Percentiles rank a stretch among this genome's conserved stretches.
Evolutionary conservation across 2,113 vertebrate species (phyloP).

Genomic region (Penelope pileata): DNA sequence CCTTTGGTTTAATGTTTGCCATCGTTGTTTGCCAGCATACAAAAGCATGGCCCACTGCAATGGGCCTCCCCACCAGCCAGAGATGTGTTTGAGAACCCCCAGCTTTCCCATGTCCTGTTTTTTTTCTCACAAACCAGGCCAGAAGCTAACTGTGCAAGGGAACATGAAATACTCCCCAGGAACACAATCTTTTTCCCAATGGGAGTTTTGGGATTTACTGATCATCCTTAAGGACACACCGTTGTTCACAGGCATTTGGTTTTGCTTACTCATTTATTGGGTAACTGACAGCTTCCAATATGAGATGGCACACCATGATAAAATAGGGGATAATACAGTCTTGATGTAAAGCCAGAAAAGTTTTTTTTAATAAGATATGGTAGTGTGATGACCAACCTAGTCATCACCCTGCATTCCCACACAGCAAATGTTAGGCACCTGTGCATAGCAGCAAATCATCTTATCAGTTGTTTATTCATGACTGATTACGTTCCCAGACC

Average conservation of each 20-base stretch:
- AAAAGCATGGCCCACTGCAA: background rate
- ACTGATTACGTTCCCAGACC: background rate
- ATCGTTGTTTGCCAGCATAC: background rate
- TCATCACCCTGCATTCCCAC: conserved; percentile 48
- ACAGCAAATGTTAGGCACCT: conserved; percentile 63
- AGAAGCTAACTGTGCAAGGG: background rate
- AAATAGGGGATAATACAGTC: background rate
- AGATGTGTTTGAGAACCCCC: rapidly evolving
- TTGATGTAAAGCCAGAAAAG: background rate
- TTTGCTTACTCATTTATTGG: conserved; percentile 43
- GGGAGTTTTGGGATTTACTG: background rate
- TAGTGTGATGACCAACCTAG: conserved; percentile 41
- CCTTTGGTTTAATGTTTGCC: background rate
- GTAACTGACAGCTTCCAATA: conserved; percentile 5
- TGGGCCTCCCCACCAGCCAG: rapidly evolving
- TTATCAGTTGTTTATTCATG: conserved; percentile 42
- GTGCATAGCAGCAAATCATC: conserved; percentile 54
- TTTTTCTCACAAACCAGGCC: rapidly evolving
- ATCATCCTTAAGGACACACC: background rate
- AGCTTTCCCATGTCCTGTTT: background rate
- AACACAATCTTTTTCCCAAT: background rate
- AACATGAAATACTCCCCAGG: background rate
- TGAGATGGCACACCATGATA: conserved; percentile 7
- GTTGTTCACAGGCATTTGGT: background rate
- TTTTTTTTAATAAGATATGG: conserved; percentile 11